A percentile compares a stretch with the other conserved stretches of the same genome.
These are phyloP conservation scores for Hirtodrosophila cameraria DNA, from an alignment of 2,888 invertebrate genomes.

Conservation along the genomic window DNA sequence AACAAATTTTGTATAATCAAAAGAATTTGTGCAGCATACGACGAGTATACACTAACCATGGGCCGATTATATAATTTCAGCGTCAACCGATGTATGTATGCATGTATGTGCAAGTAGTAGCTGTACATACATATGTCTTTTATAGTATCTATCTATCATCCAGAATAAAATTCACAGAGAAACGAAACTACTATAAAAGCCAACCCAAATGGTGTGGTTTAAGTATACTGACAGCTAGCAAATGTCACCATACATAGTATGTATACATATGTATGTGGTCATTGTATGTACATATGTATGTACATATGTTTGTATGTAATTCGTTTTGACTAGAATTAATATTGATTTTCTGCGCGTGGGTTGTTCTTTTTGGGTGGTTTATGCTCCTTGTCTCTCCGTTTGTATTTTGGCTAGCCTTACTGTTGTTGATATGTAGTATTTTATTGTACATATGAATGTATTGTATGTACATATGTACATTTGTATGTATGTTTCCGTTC, in stretches of 20 bases:
- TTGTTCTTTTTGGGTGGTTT: constrained; percentile 51
- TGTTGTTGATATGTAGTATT: constrained; percentile 16
- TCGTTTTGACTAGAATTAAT: constrained; percentile 50
- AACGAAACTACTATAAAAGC: background rate
- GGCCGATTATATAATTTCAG: constrained; percentile 44
- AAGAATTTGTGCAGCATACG: constrained; percentile 6
- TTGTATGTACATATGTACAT: background rate
- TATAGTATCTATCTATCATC: constrained; percentile 12
- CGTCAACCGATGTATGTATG: constrained; percentile 10
- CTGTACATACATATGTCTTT: constrained; percentile 1
- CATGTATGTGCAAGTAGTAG: no score
- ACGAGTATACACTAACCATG: constrained; percentile 5
- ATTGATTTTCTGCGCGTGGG: constrained; percentile 66
- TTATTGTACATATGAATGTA: constrained; percentile 7
- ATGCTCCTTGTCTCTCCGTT: constrained; percentile 19
- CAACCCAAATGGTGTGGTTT: constrained; percentile 8
- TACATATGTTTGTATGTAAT: constrained; percentile 8
- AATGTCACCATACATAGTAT: background rate
- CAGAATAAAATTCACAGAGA: constrained; percentile 16
- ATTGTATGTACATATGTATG: constrained; percentile 1
- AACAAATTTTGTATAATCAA: constrained; percentile 28
- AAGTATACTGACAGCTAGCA: constrained; percentile 4
- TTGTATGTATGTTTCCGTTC: constrained; percentile 11
- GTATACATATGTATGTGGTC: no score
- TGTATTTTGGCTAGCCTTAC: constrained; percentile 6